Evolutionary conservation across 2,888 invertebrate species (phyloP), one percentile per base, ranked within the genome.

Genomic region (Epistrophe grossulariae): DNA sequence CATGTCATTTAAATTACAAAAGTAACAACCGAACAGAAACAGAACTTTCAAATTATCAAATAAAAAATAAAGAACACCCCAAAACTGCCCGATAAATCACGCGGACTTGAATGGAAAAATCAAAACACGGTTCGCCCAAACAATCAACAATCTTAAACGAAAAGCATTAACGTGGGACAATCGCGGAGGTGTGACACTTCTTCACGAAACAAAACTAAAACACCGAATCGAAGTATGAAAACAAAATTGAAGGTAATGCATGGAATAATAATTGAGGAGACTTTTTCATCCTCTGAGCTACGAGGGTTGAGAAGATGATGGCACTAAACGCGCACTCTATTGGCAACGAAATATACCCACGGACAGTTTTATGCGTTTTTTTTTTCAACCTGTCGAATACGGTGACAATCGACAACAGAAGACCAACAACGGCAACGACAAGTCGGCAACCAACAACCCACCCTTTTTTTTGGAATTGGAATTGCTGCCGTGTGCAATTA

Each of bases 1-100:
- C 50, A 78, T 85, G 84, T 81, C 84, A 81, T 71, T 76, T 55
- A 55, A 31, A 66, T 45, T 28, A 31, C 38, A 38, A 68, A 50
- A 45, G 11, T 24, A 28, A 28, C 9, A 43, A 40, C 19, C 43
- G 1, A 31, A 28, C 15, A 45, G 1, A 19, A 40, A 24, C 15
- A 15, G 38, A 70, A 8, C 6, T 35, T 35, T 35, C 6, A 4
- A 52, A 43, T 43, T 43, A 15, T 43, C 43, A 24, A 24, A 66
- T 35, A 1, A 10, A 17, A 52, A 70, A 19, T 28, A 40, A 52
- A 19, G 4, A 40, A 35, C n/a, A 48, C 48, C 17, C 9, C 31
- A 66, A 38, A 31, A 50, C 19, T n/a, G 13, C 13, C n/a, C 13
- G 19, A 70, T 70, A 70, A 70, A 70, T 70, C 68, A 52, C 38